Base-by-base conservation (phyloP, 1,140 invertebrate genomes). In the Rhynchophorus ferrugineus region DNA sequence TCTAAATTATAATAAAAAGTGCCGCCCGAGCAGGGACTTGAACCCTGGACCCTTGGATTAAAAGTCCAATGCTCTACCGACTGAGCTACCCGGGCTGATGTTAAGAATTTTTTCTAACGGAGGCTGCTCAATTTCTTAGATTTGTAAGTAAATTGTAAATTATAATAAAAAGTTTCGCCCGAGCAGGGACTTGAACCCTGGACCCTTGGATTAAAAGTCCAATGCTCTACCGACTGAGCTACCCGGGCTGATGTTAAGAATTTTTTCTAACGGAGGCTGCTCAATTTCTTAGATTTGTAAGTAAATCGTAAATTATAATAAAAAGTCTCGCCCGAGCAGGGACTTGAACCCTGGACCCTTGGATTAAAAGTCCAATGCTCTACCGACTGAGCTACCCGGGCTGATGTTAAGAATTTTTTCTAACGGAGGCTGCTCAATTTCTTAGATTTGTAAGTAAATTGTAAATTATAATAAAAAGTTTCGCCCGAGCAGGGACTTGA, bases 141-240 rank as follows among this genome's bases (percentile, higher is more conserved):
- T n/a, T n/a, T n/a, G n/a, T n/a, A n/a, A n/a, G n/a, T n/a, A n/a
- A n/a, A n/a, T n/a, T n/a, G n/a, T n/a, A n/a, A n/a, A n/a, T n/a
- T n/a, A n/a, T n/a, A n/a, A n/a, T n/a, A 58, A 61, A 60, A 57
- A 57, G 33, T 48, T 17, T 20, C 82, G 81, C 80, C 81, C 80
- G 80, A 83, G 80, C 80, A 83, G 80, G 81, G 81, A 83, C 79
- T 82, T 79, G 81, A 82, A 83, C 80, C 79, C 79, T 81, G 78
- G 79, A 82, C 80, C 80, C 79, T 81, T 80, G 80, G 79, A 81
- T 82, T 82, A 82, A 82, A 81, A 83, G 79, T 81, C 79, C 80
- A 80, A 82, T 80, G 80, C 80, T 81, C 79, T 82, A 82, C 80
- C 80, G 78, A 82, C 79, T 83, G 81, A 83, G 80, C 80, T 83